phyloP scores from a whole-genome alignment of 1,140 invertebrate genomes.

The Dreissena polymorpha region DNA sequence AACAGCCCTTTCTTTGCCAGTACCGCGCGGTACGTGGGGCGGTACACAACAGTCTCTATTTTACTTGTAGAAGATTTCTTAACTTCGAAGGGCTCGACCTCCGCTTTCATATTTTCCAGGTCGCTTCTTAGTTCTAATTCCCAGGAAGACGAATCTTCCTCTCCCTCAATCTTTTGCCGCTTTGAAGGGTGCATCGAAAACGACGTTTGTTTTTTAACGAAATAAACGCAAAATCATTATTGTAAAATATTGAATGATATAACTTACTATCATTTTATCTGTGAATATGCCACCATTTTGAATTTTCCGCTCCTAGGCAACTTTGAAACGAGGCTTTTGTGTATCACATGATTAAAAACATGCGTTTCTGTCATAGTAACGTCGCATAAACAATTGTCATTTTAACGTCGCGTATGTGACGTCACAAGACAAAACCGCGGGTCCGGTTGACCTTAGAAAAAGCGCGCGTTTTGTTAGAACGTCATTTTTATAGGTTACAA shows the following conservation, averaged over 20 bases:
- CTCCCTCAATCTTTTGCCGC: slow-evolving; percentile 64
- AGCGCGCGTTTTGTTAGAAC: no score
- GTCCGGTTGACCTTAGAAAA: no score
- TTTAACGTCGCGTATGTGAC: not conserved
- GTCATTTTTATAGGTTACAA: no score
- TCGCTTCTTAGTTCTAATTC: slow-evolving; percentile 61
- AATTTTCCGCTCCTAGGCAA: slow-evolving; percentile 1
- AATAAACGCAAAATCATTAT: not conserved
- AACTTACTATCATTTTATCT: not conserved
- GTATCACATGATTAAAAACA: slow-evolving; percentile 6
- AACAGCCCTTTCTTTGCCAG: slow-evolving; percentile 72
- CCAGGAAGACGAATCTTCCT: slow-evolving; percentile 55
- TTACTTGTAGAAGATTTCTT: slow-evolving; percentile 58
- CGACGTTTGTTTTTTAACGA: slow-evolving; percentile 1
- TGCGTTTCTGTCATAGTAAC: not conserved
- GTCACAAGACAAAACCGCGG: not conserved
- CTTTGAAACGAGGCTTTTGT: not conserved
- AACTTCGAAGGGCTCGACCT: slow-evolving; percentile 71
- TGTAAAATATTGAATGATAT: not conserved
- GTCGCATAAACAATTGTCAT: slow-evolving; percentile 1
- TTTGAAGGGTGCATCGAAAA: slow-evolving; percentile 70
- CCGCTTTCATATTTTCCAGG: slow-evolving; percentile 71
- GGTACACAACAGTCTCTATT: slow-evolving; percentile 69
- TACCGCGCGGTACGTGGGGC: slow-evolving; percentile 74
- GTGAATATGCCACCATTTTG: slow-evolving; percentile 22